Evolutionary conservation across 2,888 invertebrate species (phyloP).

Genomic region (Heliothis peltigera): DNA sequence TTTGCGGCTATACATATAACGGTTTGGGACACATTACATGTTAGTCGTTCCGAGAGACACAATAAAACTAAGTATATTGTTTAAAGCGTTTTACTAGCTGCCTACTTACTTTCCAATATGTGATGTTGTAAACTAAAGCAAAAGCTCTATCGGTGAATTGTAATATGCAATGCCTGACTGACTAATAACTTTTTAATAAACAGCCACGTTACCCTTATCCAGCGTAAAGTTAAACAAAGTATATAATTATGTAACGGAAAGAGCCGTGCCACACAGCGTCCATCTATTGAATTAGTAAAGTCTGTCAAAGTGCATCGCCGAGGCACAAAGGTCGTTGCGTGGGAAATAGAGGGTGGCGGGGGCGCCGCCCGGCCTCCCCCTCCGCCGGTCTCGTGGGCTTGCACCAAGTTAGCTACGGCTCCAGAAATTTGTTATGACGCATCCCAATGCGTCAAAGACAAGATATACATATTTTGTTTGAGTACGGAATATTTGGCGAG

Average conservation of each 20-base stretch:
- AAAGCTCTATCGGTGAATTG: slow-evolving; percentile 23
- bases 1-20: not conserved
- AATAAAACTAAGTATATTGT: slow-evolving; percentile 7
- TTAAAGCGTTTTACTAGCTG: not conserved
- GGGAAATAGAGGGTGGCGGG: slow-evolving; percentile 80
- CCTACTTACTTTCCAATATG: slow-evolving; percentile 9
- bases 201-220: slow-evolving; percentile 15
- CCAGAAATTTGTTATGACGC: slow-evolving; percentile 89
- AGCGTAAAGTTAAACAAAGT: slow-evolving; percentile 50
- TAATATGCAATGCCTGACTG: slow-evolving; percentile 31
- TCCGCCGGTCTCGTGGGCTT: slow-evolving; percentile 76
- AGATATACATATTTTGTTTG: slow-evolving; percentile 69
- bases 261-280: slow-evolving; percentile 79
- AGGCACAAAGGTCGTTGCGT: slow-evolving; percentile 90
- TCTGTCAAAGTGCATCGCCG: slow-evolving; percentile 89
- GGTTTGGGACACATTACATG: not conserved
- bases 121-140: slow-evolving; percentile 9
- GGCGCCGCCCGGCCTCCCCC: slow-evolving; percentile 61
- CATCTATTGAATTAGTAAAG: slow-evolving; percentile 90
- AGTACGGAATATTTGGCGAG: slow-evolving; percentile 16
- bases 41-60: not conserved
- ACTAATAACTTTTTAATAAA: slow-evolving; percentile 16
- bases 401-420: slow-evolving; percentile 84
- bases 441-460: slow-evolving; percentile 69
- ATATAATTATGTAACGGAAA: slow-evolving; percentile 77